A percentile compares a stretch with the other conserved stretches of the same genome.
These are phyloP conservation scores for Lordiphosa stackelbergi DNA, from an alignment of 1,140 invertebrate species.

Conservation along the genomic window DNA sequence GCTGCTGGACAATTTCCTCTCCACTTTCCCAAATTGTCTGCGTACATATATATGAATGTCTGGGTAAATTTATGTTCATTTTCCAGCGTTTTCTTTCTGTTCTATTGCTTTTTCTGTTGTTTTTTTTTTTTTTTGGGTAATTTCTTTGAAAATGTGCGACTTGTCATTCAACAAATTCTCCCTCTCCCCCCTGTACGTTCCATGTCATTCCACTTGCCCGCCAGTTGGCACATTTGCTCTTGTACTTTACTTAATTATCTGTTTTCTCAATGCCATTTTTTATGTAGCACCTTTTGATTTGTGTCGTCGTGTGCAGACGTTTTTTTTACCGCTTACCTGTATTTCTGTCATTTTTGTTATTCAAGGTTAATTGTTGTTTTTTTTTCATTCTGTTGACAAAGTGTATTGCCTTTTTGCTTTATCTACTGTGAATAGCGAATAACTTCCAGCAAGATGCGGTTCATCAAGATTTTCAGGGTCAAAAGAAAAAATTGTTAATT, in stretches of 20 bases:
- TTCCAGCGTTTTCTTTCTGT: conserved; percentile 51
- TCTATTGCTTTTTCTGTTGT: conserved; percentile 18
- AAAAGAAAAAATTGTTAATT: no score
- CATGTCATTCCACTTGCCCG: conserved; percentile 54
- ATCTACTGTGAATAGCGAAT: conserved; percentile 1
- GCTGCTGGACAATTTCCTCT: conserved; percentile 26
- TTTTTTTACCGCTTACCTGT: conserved; percentile 37
- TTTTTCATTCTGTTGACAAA: conserved; percentile 27
- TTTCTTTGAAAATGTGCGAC: conserved; percentile 75
- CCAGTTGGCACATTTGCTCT: conserved; percentile 37
- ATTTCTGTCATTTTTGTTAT: conserved; percentile 32
- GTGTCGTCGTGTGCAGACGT: conserved; percentile 55
- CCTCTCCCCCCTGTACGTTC: conserved; percentile 10
- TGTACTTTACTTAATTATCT: conserved; percentile 62
- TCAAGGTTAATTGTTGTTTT: conserved; percentile 9
- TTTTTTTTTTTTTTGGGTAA: conserved; percentile 40
- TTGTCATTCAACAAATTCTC: conserved; percentile 65
- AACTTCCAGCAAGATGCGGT: background rate
- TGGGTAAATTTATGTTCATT: conserved; percentile 58
- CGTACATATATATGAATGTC: conserved; percentile 38
- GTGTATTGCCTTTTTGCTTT: conserved; percentile 10
- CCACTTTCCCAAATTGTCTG: conserved; percentile 29
- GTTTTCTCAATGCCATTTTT: conserved; percentile 68
- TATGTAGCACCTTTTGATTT: conserved; percentile 73
- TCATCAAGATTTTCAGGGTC: no score